Evolutionary conservation across 2,888 invertebrate genomes (phyloP).

Genomic region (Sarcophaga rosellei): DNA sequence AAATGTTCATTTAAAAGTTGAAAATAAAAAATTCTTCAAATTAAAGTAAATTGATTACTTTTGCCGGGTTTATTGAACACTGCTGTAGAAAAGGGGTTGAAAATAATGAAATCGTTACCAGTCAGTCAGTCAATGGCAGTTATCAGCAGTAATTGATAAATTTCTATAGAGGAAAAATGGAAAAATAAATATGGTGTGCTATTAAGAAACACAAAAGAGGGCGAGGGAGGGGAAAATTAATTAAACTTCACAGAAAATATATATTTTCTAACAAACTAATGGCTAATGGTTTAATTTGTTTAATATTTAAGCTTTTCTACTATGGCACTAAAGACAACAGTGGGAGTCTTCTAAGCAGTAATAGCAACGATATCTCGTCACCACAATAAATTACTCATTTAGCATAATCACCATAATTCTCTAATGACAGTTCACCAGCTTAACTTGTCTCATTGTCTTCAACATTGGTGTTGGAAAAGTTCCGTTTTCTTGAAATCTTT

Average conservation of each 20-base stretch:
- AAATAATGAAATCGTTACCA: background rate
- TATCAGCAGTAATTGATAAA: background rate
- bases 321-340: background rate
- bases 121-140: background rate
- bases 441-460: conserved; percentile 42
- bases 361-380: background rate
- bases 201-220: too few relatives aligned
- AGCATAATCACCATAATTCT: conserved; percentile 1
- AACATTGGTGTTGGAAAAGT: background rate
- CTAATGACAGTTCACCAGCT: conserved; percentile 40
- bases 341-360: background rate
- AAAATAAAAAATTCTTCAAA: background rate
- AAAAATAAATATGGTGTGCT: background rate
- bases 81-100: background rate
- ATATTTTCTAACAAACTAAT: too few relatives aligned
- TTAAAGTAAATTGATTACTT: conserved; percentile 5
- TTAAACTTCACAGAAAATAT: too few relatives aligned
- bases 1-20: background rate
- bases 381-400: conserved; percentile 30
- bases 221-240: too few relatives aligned
- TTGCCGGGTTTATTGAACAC: too few relatives aligned
- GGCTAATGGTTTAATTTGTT: too few relatives aligned
- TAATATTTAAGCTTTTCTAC: background rate
- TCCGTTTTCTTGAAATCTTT: background rate
- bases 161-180: background rate